phyloP scores from a whole-genome alignment of 2,113 vertebrate species.

The Otis tarda region DNA sequence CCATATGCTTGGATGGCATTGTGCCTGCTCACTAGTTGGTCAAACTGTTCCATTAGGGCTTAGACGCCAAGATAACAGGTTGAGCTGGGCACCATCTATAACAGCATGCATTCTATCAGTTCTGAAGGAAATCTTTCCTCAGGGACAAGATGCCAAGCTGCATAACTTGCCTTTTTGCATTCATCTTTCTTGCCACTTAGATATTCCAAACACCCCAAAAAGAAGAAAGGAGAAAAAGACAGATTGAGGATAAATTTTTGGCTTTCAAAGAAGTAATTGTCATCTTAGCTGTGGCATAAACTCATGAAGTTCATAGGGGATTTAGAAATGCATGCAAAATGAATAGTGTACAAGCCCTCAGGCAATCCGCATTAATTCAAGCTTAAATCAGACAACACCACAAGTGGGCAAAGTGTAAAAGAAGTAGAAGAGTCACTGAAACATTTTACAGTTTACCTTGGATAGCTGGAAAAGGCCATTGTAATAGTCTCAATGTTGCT shows the following conservation, averaged over 20 bases:
- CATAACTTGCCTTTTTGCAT: background rate
- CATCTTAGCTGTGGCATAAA: conserved; percentile 8
- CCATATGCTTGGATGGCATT: conserved; percentile 76
- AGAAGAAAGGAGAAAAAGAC: background rate
- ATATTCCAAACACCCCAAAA: background rate
- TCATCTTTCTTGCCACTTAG: background rate
- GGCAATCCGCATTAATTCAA: conserved; percentile 38
- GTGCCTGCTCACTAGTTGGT: conserved; percentile 59
- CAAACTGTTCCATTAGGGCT: conserved; percentile 32
- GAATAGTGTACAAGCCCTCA: conserved; percentile 32
- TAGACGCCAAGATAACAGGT: conserved; percentile 8
- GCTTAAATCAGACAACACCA: conserved; percentile 15
- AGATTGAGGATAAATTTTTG: background rate
- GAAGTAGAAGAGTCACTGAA: conserved; percentile 39
- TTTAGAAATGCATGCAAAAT: conserved; percentile 51
- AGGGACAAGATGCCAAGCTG: background rate
- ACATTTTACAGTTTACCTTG: conserved; percentile 28
- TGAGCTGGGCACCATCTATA: background rate
- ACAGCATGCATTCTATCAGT: background rate
- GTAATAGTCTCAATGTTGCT: conserved; percentile 13
- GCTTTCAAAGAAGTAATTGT: conserved; percentile 20
- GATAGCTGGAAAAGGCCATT: conserved; percentile 36
- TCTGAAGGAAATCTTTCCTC: background rate
- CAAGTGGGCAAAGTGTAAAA: conserved; percentile 45
- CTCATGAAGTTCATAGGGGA: conserved; percentile 24